Evolutionary conservation across 2,113 vertebrate genomes (phyloP).

Genomic region (Sylvilagus bachmani): DNA sequence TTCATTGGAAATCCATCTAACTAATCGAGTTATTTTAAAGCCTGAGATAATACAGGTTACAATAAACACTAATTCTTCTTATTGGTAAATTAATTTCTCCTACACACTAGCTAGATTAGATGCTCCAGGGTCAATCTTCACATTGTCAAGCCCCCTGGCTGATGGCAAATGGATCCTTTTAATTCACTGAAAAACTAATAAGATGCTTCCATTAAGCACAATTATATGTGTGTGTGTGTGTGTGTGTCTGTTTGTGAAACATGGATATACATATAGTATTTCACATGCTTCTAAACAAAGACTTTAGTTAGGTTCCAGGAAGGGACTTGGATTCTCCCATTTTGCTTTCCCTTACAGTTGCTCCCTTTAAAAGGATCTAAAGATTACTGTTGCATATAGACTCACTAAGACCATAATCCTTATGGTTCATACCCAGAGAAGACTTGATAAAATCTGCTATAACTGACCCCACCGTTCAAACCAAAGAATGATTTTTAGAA

Average conservation of each 20-base stretch:
- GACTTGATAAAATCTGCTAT: not conserved
- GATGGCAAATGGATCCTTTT: not conserved
- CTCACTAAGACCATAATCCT: not conserved
- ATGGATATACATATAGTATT: not conserved
- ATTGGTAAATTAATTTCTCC: not conserved
- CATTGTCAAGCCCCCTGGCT: not conserved
- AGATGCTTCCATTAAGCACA: not conserved
- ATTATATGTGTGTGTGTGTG: not conserved
- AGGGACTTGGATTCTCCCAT: not conserved
- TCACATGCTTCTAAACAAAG: not conserved
- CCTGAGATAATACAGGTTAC: not conserved
- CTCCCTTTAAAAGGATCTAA: not conserved
- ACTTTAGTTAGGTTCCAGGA: not conserved
- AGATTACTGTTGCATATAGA: not conserved
- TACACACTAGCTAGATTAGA: not conserved
- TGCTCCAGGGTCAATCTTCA: not conserved
- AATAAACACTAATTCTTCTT: not conserved
- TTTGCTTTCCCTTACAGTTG: not conserved
- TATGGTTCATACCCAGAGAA: not conserved
- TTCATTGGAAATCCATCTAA: not conserved
- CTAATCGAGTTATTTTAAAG: not conserved
- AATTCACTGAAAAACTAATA: not conserved
- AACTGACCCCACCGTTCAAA: not conserved
- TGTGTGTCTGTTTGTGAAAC: not conserved
- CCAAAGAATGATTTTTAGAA: constrained; percentile 30